Base-by-base conservation (phyloP, 2,888 invertebrate genomes). In the Cryptocephalus primarius region DNA sequence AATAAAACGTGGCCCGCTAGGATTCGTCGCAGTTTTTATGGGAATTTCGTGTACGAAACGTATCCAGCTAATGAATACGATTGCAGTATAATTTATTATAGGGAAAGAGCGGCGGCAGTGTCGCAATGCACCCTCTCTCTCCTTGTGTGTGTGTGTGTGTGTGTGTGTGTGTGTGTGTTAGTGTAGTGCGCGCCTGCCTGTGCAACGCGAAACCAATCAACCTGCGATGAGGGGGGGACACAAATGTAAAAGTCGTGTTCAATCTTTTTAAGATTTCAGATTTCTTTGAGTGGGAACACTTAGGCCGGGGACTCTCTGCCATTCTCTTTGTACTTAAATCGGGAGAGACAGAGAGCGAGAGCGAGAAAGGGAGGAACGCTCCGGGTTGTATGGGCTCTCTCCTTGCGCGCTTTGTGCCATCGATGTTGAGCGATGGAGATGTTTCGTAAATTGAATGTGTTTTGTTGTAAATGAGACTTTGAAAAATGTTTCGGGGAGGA, bases 241-340 rank as follows among this genome's bases (percentile, higher is more conserved):
- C 67, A 69, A 69, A 70, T 70, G 69, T 70, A 68, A 68, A 70
- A 70, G 69, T 70, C 69, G 62, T 70, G 69, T 69, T 68, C 67
- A 67, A 66, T 68, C 67, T 68, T 67, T 65, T 65, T 63, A 64
- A 66, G 65, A 66, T 64, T 66, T 61, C 54, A 60, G 63, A 62
- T 64, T 63, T 62, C 60, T 59, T 57, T 57, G 54, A 56, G 53
- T 59, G 56, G 22, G 51, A 48, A 48, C 54, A 43, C 43, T 43
- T 34, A 34, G 43, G 34, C 43, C 12, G n/a, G 11, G 36, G 31
- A 43, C 22, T 31, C 42, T 42, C 33, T 34, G 11, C 14, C 32
- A 43, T 43, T 43, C 43, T 34, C 43, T 43, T 43, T 43, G 33
- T 22, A 22, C 22, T 22, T 22, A 22, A 22, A 22, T 22, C 22